Evolutionary conservation across 2,797 vertebrate genomes (phyloP).

Genomic region (Cheirogaleus major): DNA sequence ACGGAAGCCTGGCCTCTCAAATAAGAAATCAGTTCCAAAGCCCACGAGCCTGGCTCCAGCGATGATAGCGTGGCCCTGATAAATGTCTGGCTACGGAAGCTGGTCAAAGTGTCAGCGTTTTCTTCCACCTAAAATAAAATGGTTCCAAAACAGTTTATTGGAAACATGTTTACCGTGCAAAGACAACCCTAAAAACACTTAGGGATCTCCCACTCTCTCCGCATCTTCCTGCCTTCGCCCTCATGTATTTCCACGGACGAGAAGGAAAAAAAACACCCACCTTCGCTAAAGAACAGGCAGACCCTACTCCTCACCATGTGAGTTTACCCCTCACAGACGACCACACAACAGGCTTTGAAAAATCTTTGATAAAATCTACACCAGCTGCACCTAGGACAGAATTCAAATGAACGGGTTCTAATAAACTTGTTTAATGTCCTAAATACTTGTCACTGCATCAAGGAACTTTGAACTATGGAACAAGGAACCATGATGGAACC

Average conservation of each 20-base stretch:
- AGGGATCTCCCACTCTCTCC: not conserved
- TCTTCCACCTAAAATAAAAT: not conserved
- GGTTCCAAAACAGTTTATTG: not conserved
- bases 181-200: not conserved
- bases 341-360: not conserved
- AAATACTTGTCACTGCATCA: not conserved
- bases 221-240: not conserved
- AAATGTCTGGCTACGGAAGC: not conserved
- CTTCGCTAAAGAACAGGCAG: fast-evolving
- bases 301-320: fast-evolving
- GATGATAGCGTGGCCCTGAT: fast-evolving
- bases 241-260: not conserved
- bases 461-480: not conserved
- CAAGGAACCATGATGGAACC: not conserved
- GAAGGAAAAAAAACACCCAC: not conserved
- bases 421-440: not conserved
- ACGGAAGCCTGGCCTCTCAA: not conserved
- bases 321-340: not conserved
- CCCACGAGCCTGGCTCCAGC: not conserved
- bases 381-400: not conserved
- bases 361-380: not conserved
- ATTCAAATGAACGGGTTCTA: not conserved
- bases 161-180: not conserved
- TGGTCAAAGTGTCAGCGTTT: not conserved
- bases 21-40: not conserved